A percentile compares a stretch with the other conserved stretches of the same genome.
phyloP scores from a whole-genome alignment of 2,797 vertebrate species.

The Eutrigla gurnardus region DNA sequence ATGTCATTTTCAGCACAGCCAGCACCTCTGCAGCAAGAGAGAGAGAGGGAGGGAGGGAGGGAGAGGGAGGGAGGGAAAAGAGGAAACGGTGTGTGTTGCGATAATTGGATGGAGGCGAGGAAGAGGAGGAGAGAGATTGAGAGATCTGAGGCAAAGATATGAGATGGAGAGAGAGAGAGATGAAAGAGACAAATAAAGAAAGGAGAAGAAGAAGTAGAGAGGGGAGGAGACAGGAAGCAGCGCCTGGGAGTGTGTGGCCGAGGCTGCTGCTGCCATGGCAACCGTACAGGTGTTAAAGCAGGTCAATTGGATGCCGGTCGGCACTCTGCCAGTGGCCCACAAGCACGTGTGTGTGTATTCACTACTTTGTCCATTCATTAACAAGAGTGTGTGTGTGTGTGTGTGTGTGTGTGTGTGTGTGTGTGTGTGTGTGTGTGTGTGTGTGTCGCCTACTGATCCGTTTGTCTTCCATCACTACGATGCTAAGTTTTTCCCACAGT shows the following conservation, averaged over 20 bases:
- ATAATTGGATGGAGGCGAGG: slow-evolving; percentile 50
- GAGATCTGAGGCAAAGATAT: slow-evolving; percentile 44
- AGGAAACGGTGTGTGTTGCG: slow-evolving; percentile 15
- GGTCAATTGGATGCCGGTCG: slow-evolving; percentile 71
- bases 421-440: slow-evolving; percentile 33
- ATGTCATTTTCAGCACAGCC: slow-evolving; percentile 68
- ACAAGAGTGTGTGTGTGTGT: too few species aligned
- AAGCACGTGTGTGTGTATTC: slow-evolving; percentile 30
- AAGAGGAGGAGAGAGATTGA: slow-evolving; percentile 27
- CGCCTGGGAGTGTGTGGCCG: slow-evolving; percentile 12
- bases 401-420: slow-evolving; percentile 32
- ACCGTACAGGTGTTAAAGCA: slow-evolving; percentile 79
- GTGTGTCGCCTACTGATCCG: slow-evolving; percentile 35
- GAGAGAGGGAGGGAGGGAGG: not conserved
- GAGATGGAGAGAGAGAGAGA: slow-evolving; percentile 6
- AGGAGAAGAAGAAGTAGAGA: not conserved
- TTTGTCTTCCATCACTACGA: too few species aligned
- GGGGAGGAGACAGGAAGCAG: slow-evolving; percentile 60
- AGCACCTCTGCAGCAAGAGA: slow-evolving; percentile 64
- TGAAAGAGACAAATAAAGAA: slow-evolving; percentile 14
- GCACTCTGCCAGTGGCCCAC: slow-evolving; percentile 24
- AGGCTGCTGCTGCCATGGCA: slow-evolving; percentile 66
- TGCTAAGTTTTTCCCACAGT: too few species aligned
- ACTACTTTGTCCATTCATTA: slow-evolving; percentile 42
- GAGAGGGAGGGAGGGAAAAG: not conserved